Conservation (phyloP, 2,797 vertebrate species). For the Podargus strigoides region DNA sequence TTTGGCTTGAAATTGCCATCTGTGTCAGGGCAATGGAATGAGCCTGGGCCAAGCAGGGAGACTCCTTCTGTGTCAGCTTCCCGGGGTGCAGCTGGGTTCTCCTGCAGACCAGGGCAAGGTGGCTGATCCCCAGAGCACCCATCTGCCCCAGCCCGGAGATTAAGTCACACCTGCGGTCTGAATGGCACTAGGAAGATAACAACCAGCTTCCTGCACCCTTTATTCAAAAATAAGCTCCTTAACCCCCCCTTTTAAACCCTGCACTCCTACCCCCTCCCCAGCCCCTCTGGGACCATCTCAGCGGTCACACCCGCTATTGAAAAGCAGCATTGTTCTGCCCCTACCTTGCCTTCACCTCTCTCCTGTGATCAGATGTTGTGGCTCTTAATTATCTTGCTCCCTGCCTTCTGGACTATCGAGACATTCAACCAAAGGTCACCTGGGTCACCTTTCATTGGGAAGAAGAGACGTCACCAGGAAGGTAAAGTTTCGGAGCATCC, state of each 20-base stretch:
- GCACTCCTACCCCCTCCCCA: neutral
- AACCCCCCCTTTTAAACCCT: neutral
- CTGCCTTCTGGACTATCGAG: slow-evolving; percentile 40
- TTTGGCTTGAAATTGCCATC: neutral
- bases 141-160: neutral
- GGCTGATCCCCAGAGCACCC: neutral
- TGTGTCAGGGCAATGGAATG: neutral
- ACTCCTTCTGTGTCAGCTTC: neutral
- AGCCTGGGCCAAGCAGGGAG: neutral
- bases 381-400: slow-evolving; percentile 55
- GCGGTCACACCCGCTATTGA: slow-evolving; percentile 29
- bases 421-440: slow-evolving; percentile 51
- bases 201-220: slow-evolving; percentile 25
- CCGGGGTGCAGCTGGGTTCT: neutral
- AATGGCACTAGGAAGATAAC: slow-evolving; percentile 15
- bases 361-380: slow-evolving; percentile 56
- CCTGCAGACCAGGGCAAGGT: neutral
- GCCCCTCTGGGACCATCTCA: neutral
- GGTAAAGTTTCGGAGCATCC: slow-evolving; percentile 49
- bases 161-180: slow-evolving; percentile 45
- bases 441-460: slow-evolving; percentile 51
- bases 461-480: slow-evolving; percentile 44
- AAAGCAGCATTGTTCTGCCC: slow-evolving; percentile 37
- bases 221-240: slow-evolving; percentile 53
- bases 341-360: slow-evolving; percentile 58